phyloP scores from a whole-genome alignment of 2,797 vertebrate species.

The Phalloptychus januarius region DNA sequence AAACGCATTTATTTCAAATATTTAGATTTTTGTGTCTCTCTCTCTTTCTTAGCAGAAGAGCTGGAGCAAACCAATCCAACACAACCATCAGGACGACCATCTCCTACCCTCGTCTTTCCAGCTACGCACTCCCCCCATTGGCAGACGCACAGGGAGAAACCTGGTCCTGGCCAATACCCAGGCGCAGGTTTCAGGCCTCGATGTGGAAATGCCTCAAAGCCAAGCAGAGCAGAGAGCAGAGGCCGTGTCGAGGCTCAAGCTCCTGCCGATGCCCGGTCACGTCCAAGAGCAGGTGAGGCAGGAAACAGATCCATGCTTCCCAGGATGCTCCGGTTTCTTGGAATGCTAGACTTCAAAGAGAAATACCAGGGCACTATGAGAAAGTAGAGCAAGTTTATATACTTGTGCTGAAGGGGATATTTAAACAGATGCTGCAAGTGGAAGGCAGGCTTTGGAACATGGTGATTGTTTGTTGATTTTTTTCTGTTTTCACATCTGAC shows the following conservation, averaged over 20 bases:
- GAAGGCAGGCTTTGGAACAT: constrained; percentile 40
- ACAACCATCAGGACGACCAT: constrained; percentile 54
- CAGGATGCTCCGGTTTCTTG: constrained; percentile 62
- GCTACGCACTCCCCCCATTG: constrained; percentile 78
- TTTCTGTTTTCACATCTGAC: constrained; percentile 63
- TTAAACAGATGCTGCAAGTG: constrained; percentile 57
- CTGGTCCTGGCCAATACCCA: constrained; percentile 60
- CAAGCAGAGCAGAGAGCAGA: constrained; percentile 72
- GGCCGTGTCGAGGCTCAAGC: constrained; percentile 78
- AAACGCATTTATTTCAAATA: neutral
- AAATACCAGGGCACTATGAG: constrained; percentile 8
- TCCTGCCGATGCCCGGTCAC: constrained; percentile 69
- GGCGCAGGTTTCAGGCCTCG: constrained; percentile 42
- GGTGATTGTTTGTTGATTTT: constrained; percentile 58
- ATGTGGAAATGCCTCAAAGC: constrained; percentile 53
- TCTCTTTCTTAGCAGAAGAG: constrained; percentile 42
- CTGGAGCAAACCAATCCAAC: constrained; percentile 51
- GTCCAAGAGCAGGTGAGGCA: constrained; percentile 74
- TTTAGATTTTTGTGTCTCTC: constrained; percentile 14
- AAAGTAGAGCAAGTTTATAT: constrained; percentile 25
- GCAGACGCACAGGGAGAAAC: constrained; percentile 69
- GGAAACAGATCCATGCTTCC: constrained; percentile 28
- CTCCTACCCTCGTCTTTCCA: constrained; percentile 73
- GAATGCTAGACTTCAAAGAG: constrained; percentile 48
- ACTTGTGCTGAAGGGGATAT: constrained; percentile 55